Evolutionary conservation across 1,140 invertebrate genomes (phyloP).

Genomic region (Pissodes strobi): DNA sequence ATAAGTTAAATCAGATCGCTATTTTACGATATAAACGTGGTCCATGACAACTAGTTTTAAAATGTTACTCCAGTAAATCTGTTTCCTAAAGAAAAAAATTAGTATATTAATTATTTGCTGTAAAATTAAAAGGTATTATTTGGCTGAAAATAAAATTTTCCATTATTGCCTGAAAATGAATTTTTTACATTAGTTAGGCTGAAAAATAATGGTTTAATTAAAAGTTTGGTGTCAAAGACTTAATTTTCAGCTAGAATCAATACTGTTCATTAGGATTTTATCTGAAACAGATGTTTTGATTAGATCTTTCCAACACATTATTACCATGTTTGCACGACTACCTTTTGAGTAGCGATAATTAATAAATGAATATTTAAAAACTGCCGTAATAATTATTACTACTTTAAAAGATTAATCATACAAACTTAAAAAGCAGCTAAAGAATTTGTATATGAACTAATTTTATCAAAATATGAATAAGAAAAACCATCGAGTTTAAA

Average conservation of each 20-base stretch:
- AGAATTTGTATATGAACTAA: no score
- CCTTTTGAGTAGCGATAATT: no score
- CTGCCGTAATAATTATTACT: no score
- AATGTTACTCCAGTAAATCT: slow-evolving; percentile 12
- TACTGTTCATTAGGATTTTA: slow-evolving; percentile 19
- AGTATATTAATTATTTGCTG: slow-evolving; percentile 40
- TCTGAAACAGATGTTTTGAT: slow-evolving; percentile 36
- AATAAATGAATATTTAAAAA: no score
- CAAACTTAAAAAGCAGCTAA: no score
- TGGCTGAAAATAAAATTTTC: slow-evolving; percentile 36
- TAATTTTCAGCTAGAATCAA: slow-evolving; percentile 6
- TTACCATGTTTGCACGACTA: no score
- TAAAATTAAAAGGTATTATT: slow-evolving; percentile 38
- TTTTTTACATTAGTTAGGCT: slow-evolving; percentile 20
- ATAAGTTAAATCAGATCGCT: no score
- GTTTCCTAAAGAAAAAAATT: slow-evolving; percentile 45
- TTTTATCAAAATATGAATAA: no score
- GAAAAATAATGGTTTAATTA: slow-evolving; percentile 15
- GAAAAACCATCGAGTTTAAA: no score
- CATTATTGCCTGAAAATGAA: slow-evolving; percentile 45
- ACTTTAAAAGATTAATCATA: no score
- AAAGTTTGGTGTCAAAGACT: neutral
- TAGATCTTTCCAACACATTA: no score
- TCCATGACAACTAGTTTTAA: neutral
- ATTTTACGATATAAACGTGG: neutral